phyloP scores from a whole-genome alignment of 2,797 vertebrate species.

The Potorous gilbertii region DNA sequence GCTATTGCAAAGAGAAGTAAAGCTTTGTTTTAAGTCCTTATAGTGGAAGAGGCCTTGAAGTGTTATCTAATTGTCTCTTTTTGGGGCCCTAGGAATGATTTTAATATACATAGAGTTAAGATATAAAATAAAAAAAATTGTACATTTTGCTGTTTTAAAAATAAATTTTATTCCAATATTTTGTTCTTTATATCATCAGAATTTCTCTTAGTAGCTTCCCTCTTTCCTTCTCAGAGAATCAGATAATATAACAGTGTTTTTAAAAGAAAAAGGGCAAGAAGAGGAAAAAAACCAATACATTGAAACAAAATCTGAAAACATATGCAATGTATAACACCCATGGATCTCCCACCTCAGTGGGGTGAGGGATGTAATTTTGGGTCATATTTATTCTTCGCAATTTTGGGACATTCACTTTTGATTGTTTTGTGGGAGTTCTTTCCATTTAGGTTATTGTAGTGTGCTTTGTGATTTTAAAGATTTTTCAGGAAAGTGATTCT shows the following conservation, averaged over 20 bases:
- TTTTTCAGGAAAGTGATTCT: not conserved
- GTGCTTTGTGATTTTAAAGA: constrained; percentile 12
- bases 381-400: not conserved
- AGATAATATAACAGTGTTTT: not conserved
- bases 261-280: not conserved
- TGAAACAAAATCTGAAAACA: not conserved
- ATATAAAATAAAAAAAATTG: not conserved
- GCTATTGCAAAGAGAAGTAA: constrained; percentile 1
- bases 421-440: not conserved
- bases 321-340: not conserved
- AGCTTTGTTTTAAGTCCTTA: constrained; percentile 23
- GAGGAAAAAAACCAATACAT: not conserved
- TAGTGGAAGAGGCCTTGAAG: constrained; percentile 4
- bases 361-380: not conserved
- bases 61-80: constrained; percentile 1
- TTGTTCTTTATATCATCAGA: not conserved
- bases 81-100: not conserved
- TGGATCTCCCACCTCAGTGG: not conserved
- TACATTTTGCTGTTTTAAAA: not conserved
- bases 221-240: not conserved
- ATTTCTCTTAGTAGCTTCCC: not conserved
- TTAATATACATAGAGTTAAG: not conserved
- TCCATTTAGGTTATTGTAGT: not conserved
- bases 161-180: not conserved
- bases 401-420: not conserved